phyloP scores from a whole-genome alignment of 1,140 invertebrate species.

The Kradibia gibbosae region DNA sequence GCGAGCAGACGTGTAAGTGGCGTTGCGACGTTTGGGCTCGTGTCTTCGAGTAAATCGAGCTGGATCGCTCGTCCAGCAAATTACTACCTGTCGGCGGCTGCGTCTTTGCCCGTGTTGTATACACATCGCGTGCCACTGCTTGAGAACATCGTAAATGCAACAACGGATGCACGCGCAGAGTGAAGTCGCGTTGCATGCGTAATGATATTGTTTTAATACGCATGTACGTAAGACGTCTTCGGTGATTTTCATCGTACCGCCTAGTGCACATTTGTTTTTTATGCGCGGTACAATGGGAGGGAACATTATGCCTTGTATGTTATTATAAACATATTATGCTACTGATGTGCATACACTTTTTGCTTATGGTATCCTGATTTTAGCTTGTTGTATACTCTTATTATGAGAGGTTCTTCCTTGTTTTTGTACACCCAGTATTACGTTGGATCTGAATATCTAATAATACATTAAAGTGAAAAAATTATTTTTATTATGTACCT shows the following conservation, averaged over 20 bases:
- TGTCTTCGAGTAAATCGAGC: neutral
- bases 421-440: too few species aligned
- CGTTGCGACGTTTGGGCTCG: neutral
- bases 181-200: neutral
- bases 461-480: too few species aligned
- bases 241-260: neutral
- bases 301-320: neutral
- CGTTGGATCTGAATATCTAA: too few species aligned
- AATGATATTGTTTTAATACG: constrained; percentile 37
- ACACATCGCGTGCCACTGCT: constrained; percentile 16
- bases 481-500: too few species aligned
- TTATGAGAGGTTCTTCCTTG: neutral
- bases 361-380: neutral
- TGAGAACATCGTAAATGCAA: neutral
- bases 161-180: neutral
- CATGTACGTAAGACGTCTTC: constrained; percentile 6
- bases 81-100: neutral
- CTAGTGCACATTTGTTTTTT: neutral
- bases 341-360: neutral
- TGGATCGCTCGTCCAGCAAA: neutral
- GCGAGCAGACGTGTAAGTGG: neutral
- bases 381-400: neutral
- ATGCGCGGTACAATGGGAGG: neutral
- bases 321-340: neutral
- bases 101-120: neutral